These are phyloP conservation scores for Varanus salvator DNA, from an alignment of 2,113 vertebrate genomes.

Conservation along the genomic window DNA sequence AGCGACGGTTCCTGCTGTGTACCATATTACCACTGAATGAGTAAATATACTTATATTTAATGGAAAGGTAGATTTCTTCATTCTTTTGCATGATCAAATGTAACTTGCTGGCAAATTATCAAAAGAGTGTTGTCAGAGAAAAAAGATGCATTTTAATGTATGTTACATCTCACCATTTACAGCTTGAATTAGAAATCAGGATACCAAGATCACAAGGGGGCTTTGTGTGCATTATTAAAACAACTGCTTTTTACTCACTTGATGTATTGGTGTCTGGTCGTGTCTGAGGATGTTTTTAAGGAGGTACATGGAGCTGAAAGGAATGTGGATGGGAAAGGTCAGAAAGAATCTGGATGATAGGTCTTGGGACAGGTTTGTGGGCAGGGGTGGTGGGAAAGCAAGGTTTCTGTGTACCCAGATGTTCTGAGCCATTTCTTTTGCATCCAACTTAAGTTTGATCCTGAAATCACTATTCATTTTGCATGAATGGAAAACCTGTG, in stretches of 20 bases:
- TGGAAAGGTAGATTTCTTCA: constrained; percentile 10
- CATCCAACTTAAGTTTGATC: too few species aligned
- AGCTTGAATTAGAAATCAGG: neutral
- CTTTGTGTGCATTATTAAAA: neutral
- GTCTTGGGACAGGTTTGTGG: neutral
- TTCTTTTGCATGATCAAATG: constrained; percentile 6
- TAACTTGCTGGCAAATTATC: neutral
- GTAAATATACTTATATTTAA: constrained; percentile 20
- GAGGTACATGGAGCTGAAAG: neutral
- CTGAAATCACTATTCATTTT: too few species aligned
- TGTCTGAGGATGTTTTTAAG: neutral
- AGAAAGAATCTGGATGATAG: neutral
- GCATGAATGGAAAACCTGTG: too few species aligned
- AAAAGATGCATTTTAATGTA: neutral
- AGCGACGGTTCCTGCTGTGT: constrained; percentile 2
- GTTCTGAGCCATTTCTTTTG: neutral
- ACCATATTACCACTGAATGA: constrained; percentile 19
- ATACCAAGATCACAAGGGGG: too few species aligned
- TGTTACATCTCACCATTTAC: neutral
- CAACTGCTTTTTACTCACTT: too few species aligned
- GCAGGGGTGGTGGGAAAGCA: neutral
- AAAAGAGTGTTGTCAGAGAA: neutral
- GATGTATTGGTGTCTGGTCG: neutral
- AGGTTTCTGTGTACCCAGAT: too few species aligned
- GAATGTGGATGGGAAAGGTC: neutral